Conservation (phyloP, 2,113 vertebrate genomes). For the Triplophysa tibetana region DNA sequence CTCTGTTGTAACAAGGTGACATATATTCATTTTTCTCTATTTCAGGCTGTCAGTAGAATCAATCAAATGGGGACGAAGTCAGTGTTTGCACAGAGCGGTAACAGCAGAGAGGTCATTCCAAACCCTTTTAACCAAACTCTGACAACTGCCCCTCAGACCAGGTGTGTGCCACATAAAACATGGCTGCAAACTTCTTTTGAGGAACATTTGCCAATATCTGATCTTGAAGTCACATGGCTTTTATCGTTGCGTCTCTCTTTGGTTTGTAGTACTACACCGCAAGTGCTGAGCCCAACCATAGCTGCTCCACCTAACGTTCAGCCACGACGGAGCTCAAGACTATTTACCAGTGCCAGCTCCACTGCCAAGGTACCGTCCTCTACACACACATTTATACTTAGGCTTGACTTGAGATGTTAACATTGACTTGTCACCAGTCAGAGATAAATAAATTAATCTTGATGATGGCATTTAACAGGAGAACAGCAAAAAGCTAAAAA, state of each 20-base stretch:
- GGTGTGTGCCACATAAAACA: conserved; percentile 69
- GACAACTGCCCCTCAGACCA: conserved; percentile 93
- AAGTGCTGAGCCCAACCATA: conserved; percentile 97
- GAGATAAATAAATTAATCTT: neutral
- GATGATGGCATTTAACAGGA: conserved; percentile 74
- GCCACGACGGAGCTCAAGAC: conserved; percentile 92
- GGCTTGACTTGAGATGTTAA: neutral
- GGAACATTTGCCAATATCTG: no score
- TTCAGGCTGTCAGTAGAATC: conserved; percentile 89
- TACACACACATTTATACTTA: neutral
- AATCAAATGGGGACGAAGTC: conserved; percentile 91
- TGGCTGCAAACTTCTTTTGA: neutral
- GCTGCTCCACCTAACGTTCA: conserved; percentile 94
- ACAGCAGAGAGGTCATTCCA: conserved; percentile 92
- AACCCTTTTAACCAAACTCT: conserved; percentile 94
- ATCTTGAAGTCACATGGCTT: neutral
- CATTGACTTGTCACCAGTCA: neutral
- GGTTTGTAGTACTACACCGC: conserved; percentile 86
- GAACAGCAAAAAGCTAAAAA: conserved; percentile 99
- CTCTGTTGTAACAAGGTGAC: neutral
- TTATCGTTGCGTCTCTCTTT: conserved; percentile 3
- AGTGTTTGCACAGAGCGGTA: conserved; percentile 95
- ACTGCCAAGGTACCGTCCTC: conserved; percentile 87
- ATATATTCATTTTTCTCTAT: neutral
- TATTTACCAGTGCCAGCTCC: conserved; percentile 97